Conservation (phyloP, 2,888 invertebrate genomes). For the Cosmopolites sordidus region DNA sequence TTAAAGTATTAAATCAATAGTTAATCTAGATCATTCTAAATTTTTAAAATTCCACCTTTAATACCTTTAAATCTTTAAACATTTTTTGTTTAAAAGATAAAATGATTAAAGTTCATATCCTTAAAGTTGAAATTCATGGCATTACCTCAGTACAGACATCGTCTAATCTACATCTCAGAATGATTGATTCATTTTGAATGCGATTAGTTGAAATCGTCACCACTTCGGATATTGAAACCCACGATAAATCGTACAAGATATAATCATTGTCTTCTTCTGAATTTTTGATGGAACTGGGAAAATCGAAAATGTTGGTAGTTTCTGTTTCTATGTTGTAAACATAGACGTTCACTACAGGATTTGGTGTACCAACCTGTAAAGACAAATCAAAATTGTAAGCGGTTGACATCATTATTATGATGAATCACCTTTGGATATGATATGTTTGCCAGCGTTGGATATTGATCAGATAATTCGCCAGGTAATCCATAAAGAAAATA, state of each 20-base stretch:
- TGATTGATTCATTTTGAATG: conserved; percentile 62
- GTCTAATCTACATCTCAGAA: conserved; percentile 31
- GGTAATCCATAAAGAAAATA: conserved; percentile 66
- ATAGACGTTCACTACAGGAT: conserved; percentile 66
- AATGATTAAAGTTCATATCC: too few species aligned
- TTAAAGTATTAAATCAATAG: too few species aligned
- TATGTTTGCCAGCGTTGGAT: conserved; percentile 61
- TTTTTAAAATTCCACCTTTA: too few species aligned
- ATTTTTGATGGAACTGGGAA: conserved; percentile 46
- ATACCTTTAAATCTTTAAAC: too few species aligned
- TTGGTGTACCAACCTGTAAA: conserved; percentile 64
- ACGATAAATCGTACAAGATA: conserved; percentile 66
- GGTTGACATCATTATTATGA: too few species aligned
- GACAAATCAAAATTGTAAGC: too few species aligned
- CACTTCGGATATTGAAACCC: conserved; percentile 66
- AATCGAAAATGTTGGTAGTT: conserved; percentile 22
- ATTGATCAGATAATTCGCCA: conserved; percentile 56
- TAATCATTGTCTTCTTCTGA: conserved; percentile 58
- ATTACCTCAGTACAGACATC: conserved; percentile 30
- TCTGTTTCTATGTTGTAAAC: conserved; percentile 54
- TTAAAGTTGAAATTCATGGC: too few species aligned
- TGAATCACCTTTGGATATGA: conserved; percentile 76
- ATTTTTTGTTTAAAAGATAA: too few species aligned
- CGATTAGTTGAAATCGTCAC: conserved; percentile 80
- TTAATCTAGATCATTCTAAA: too few species aligned